A percentile compares a stretch with the other conserved stretches of the same genome.
Conservation (phyloP, 2,113 vertebrate genomes). For the Steatornis caripensis region DNA sequence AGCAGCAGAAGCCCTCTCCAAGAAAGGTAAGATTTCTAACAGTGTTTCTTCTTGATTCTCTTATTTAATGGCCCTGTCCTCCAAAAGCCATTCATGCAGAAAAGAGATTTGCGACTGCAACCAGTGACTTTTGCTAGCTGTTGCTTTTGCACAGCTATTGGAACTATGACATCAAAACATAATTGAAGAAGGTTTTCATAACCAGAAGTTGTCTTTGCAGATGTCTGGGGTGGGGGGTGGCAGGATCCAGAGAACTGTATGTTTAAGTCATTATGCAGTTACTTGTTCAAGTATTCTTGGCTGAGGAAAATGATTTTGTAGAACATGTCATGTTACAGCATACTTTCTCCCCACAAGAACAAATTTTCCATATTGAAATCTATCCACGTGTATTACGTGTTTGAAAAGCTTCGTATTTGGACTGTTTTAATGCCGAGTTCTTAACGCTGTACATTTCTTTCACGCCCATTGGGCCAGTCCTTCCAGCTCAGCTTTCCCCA, state of each 20-base stretch:
- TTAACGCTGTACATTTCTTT: constrained; percentile 25
- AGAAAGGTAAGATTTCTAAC: neutral
- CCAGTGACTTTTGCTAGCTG: neutral
- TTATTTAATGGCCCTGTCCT: neutral
- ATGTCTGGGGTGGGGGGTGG: neutral
- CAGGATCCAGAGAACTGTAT: neutral
- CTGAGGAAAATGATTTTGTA: neutral
- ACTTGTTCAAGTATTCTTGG: neutral
- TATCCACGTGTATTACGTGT: neutral
- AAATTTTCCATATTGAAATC: constrained; percentile 16
- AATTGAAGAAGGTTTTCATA: neutral
- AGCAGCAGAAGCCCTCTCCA: neutral
- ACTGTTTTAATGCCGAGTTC: constrained; percentile 19
- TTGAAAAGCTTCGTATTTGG: constrained; percentile 1
- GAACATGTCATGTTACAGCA: neutral
- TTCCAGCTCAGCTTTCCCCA: constrained; percentile 24
- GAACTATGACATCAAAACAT: neutral
- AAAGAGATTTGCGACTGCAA: neutral
- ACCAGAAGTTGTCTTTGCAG: neutral
- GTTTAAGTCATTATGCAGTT: neutral
- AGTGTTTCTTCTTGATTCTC: neutral
- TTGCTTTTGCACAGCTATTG: neutral
- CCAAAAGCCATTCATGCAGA: neutral
- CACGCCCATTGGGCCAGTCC: neutral
- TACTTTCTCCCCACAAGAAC: neutral